Evolutionary conservation across 2,888 invertebrate species (phyloP).

Genomic region (Scaptomyza cyrtandrae): DNA sequence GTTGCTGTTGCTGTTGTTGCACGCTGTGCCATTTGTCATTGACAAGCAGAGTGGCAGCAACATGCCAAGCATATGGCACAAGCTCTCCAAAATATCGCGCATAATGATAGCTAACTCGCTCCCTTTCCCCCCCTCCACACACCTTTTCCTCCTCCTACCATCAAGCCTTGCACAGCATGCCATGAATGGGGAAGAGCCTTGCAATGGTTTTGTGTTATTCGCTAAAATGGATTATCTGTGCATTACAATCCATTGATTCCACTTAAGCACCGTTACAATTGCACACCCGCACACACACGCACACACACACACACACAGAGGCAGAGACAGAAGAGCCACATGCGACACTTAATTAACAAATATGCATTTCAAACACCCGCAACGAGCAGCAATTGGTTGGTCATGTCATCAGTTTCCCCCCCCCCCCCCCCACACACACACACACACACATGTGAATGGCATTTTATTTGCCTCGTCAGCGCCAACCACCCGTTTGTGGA

Average conservation of each 20-base stretch:
- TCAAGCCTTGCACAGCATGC: not conserved
- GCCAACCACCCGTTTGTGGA: constrained; percentile 46
- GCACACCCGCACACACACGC: constrained; percentile 45
- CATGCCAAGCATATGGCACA: constrained; percentile 44
- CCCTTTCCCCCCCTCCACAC: not conserved
- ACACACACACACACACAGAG: constrained; percentile 12
- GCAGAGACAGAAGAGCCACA: constrained; percentile 47
- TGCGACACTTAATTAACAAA: constrained; percentile 77
- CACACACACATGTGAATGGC: constrained; percentile 44
- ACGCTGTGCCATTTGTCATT: constrained; percentile 71
- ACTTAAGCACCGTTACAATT: constrained; percentile 78
- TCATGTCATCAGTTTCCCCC: constrained; percentile 52
- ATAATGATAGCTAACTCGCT: constrained; percentile 25
- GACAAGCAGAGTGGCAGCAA: constrained; percentile 55
- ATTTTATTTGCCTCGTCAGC: constrained; percentile 62
- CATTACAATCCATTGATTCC: constrained; percentile 81
- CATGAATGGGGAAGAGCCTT: not conserved
- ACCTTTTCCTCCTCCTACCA: too few relatives aligned
- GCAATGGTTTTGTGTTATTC: constrained; percentile 42
- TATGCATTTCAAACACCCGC: constrained; percentile 78
- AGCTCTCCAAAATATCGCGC: constrained; percentile 42
- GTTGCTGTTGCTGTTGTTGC: constrained; percentile 49
- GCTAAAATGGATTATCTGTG: constrained; percentile 77
- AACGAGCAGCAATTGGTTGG: constrained; percentile 77
- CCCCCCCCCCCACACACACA: not conserved